These are phyloP conservation scores for Rhombomys opimus DNA, from an alignment of 2,113 vertebrate genomes.

Conservation along the genomic window DNA sequence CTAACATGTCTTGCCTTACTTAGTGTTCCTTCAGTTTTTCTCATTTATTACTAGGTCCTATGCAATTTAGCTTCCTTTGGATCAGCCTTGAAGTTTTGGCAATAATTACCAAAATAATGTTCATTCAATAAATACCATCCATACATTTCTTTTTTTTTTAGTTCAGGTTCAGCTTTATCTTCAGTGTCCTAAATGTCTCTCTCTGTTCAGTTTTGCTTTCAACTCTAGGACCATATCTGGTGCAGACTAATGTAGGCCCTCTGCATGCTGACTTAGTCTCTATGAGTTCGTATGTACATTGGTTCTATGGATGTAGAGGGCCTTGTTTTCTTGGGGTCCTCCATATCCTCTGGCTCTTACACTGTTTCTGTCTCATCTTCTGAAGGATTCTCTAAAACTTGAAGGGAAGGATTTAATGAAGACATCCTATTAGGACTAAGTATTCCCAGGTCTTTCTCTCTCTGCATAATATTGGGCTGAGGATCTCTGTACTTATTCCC, in stretches of 20 bases:
- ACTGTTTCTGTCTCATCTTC: not conserved
- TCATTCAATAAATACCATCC: not conserved
- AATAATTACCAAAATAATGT: not conserved
- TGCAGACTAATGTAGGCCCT: not conserved
- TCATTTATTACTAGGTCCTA: not conserved
- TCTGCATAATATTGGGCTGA: not conserved
- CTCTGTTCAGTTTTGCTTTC: not conserved
- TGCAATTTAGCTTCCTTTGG: not conserved
- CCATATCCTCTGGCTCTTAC: not conserved
- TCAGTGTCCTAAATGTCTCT: not conserved
- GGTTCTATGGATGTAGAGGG: not conserved
- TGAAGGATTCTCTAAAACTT: not conserved
- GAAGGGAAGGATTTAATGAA: not conserved
- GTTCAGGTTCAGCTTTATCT: not conserved
- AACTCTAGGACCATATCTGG: no score
- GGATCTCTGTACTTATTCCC: not conserved
- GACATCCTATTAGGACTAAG: not conserved
- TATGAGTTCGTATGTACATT: not conserved
- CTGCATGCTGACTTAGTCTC: no score
- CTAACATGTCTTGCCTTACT: not conserved
- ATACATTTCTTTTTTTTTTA: not conserved
- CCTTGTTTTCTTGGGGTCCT: not conserved
- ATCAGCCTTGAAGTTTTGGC: not conserved
- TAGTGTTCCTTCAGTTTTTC: not conserved
- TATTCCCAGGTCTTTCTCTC: not conserved